Percentiles rank a stretch among this genome's conserved stretches.
Evolutionary conservation across 2,888 invertebrate species (phyloP).

Genomic region (Pogonocherus hispidulus): DNA sequence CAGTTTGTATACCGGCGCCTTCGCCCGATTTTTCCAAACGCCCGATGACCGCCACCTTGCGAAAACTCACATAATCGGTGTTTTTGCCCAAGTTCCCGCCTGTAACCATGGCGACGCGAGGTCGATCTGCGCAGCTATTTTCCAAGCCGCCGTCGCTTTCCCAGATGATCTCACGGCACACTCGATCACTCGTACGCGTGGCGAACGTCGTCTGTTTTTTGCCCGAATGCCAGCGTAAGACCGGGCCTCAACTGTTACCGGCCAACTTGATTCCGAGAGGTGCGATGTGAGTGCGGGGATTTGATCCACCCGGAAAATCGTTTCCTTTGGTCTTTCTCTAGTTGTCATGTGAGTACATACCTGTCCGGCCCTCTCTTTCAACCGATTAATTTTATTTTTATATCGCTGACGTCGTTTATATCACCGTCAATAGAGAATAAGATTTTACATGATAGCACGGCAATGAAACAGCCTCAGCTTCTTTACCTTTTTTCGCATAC

Average conservation of each 20-base stretch:
- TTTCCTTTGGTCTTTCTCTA: not conserved
- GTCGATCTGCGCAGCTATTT: slow-evolving; percentile 65
- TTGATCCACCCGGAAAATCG: not conserved
- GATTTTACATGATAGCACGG: no score
- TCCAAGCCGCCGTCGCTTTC: slow-evolving; percentile 51
- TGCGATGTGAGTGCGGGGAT: slow-evolving; percentile 27
- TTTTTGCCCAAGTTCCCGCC: slow-evolving; percentile 64
- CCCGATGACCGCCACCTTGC: not conserved
- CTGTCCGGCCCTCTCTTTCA: slow-evolving; percentile 11
- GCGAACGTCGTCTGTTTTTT: slow-evolving; percentile 27
- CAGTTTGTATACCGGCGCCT: no score
- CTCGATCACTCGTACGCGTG: slow-evolving; percentile 37
- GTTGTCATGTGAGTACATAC: slow-evolving; percentile 47
- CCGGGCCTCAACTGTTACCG: not conserved
- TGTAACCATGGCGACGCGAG: slow-evolving; percentile 65
- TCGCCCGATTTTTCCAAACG: not conserved
- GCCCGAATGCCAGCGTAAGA: slow-evolving; percentile 16
- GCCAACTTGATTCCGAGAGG: not conserved
- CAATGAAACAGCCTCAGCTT: no score
- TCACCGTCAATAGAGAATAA: no score
- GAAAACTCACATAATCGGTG: slow-evolving; percentile 52
- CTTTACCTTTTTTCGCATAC: no score
- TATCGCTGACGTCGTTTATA: not conserved
- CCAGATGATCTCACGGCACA: slow-evolving; percentile 57
- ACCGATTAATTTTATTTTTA: not conserved